Base-by-base conservation (phyloP, 2,888 invertebrate genomes). In the Synanthedon myopaeformis region DNA sequence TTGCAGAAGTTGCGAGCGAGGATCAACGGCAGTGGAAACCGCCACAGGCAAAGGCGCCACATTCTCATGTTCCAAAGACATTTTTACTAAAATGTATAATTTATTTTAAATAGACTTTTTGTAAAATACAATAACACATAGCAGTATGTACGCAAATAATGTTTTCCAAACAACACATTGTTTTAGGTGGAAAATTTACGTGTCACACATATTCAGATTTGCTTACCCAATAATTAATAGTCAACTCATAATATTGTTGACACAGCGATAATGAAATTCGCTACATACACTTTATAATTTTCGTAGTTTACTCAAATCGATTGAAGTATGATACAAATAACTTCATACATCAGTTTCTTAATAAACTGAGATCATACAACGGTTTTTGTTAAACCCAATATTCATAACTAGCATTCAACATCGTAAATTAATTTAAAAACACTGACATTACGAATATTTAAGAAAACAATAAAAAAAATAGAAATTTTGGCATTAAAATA, bases 1-100 rank as follows among this genome's bases (percentile, higher is more conserved):
- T 74, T 95, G 95, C 60, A 94, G 84, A 55, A 96, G 89, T 67
- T 93, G 93, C 56, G 95, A 90, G 57, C 94, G 90, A 63, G 92
- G 92, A 82, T 93, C 93, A 41, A 66, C 68, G 1, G 67, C 60
- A 1, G 65, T 63, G 49, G 49, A 3, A 69, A 67, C 41, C 6
- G 65, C 64, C 5, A 42, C 52, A 52, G 82, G 74, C 64, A 78
- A 67, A 52, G 73, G 71, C 42, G 79, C 79, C 61, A 78, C 70
- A 60, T 62, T 72, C 41, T 86, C 85, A 41, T 84, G 76, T 64
- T 87, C 86, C 58, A 85, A 62, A 54, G 85, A 86, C 86, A 86
- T 85, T 56, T 53, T 64, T 49, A 55, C 51, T 57, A 61, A 54
- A 54, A 41, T 35, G n/a, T 49, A 49, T n/a, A 45, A 45, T 17